Evolutionary conservation across 2,797 vertebrate genomes (phyloP).

Genomic region (Rhyacichthys aspro): DNA sequence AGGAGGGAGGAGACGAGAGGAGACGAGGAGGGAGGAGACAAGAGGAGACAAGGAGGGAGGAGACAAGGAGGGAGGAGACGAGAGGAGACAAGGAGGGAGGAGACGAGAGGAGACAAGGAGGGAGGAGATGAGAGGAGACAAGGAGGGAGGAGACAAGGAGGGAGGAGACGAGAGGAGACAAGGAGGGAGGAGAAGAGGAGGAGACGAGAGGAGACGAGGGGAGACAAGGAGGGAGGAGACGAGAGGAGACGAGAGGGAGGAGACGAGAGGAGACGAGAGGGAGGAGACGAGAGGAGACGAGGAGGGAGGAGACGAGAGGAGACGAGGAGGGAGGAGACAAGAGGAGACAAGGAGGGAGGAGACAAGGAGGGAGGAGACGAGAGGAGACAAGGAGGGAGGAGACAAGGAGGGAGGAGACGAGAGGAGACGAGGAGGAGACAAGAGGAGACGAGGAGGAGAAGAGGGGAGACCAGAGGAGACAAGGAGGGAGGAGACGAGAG

Average conservation of each 20-base stretch:
- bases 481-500: too few species aligned
- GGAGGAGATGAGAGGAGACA: too few species aligned
- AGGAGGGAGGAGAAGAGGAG: background rate
- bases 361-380: background rate
- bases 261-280: background rate
- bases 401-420: background rate
- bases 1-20: too few species aligned
- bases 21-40: too few species aligned
- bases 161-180: too few species aligned
- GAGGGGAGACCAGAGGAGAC: too few species aligned
- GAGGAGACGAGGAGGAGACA: background rate
- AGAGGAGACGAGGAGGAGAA: too few species aligned
- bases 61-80: background rate
- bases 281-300: background rate
- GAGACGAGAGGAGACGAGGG: background rate
- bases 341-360: background rate
- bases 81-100: background rate
- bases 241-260: background rate
- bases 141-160: too few species aligned
- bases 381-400: background rate
- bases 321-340: background rate
- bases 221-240: background rate
- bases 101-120: too few species aligned
- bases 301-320: too few species aligned
- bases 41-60: too few species aligned